Base-by-base conservation (phyloP, 2,888 invertebrate genomes). In the Scrobipalpa costella region DNA sequence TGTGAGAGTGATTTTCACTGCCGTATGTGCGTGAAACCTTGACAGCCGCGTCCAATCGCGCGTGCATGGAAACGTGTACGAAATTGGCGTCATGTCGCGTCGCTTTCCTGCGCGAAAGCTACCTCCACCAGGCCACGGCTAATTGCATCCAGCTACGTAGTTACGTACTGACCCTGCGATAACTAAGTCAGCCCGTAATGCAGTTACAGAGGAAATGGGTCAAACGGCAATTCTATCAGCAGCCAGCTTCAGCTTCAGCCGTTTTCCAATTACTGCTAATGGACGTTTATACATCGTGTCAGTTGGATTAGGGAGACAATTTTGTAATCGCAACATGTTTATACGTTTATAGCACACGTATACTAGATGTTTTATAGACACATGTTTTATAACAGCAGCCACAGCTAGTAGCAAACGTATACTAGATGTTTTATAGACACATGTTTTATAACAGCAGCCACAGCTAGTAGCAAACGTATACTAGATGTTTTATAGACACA, bases 81-180 rank as follows among this genome's bases (percentile, higher is more conserved):
- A 55, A 55, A 55, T 55, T n/a, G 55, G 34, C n/a, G 33, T n/a
- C 55, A 11, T 27, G 55, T 55, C 34, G 55, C 55, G 55, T 55
- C 34, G 55, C 55, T 55, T 55, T 55, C 34, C 33, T 34, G 27
- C 19, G 55, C 15, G 33, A 34, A 11, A 55, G 55, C 34, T 9
- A 15, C 55, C 15, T 7, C n/a, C 50, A 17, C n/a, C n/a, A 5
- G 27, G 27, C 27, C 27, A 27, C 27, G 21, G 50, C 49, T 49
- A 17, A 11, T 11, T 8, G 15, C 33, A n/a, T 33, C 13, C 21
- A 15, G 55, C 11, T 33, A 21, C 7, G 21, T 13, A 27, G 19
- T n/a, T n/a, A n/a, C n/a, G 17, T 49, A 50, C 50, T 50, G 19
- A 50, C 21, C 49, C 44, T 44, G 44, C 44, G n/a, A n/a, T 44